phyloP scores from a whole-genome alignment of 2,113 vertebrate genomes.

The Meles meles region DNA sequence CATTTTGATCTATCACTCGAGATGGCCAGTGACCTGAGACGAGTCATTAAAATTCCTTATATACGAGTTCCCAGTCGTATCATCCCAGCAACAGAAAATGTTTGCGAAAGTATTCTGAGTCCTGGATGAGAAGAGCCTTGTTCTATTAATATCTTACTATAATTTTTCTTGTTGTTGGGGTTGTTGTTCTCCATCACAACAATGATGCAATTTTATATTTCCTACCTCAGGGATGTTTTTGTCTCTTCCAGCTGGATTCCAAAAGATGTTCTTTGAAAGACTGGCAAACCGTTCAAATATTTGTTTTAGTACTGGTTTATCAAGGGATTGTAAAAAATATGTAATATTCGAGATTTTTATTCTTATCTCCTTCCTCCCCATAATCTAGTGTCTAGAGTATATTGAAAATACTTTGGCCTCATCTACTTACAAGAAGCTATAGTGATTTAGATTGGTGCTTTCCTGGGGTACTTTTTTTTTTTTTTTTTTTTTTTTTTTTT shows the following conservation, averaged over 20 bases:
- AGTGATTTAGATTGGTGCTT: constrained; percentile 63
- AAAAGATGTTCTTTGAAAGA: constrained; percentile 45
- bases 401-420: constrained; percentile 60
- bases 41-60: constrained; percentile 28
- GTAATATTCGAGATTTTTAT: constrained; percentile 16
- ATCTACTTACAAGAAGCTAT: constrained; percentile 70
- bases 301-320: constrained; percentile 56
- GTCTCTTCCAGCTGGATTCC: background rate
- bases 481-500: constrained; percentile 22
- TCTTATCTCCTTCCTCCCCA: background rate
- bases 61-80: background rate
- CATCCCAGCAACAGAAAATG: background rate
- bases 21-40: constrained; percentile 25
- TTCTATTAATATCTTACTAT: background rate
- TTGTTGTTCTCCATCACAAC: background rate
- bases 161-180: background rate
- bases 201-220: background rate
- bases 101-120: background rate
- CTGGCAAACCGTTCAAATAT: constrained; percentile 54
- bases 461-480: constrained; percentile 63
- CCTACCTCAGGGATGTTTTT: constrained; percentile 27
- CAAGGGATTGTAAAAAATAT: constrained; percentile 51
- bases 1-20: background rate
- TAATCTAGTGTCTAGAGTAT: constrained; percentile 66
- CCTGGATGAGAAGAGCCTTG: background rate